phyloP scores from a whole-genome alignment of 2,888 invertebrate species.

The Blastobasis adustella region DNA sequence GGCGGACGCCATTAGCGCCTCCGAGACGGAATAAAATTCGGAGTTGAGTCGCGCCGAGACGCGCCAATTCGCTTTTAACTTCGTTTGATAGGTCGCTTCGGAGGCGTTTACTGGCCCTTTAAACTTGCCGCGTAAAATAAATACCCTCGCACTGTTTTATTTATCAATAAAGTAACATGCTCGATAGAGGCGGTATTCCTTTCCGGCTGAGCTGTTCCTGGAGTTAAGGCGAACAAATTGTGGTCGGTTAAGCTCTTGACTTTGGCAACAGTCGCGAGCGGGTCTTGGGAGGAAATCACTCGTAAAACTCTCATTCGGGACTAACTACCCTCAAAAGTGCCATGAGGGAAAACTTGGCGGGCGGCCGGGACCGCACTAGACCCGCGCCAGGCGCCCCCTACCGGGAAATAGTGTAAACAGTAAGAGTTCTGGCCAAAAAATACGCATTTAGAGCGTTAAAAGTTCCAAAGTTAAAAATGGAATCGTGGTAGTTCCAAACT shows the following conservation, averaged over 20 bases:
- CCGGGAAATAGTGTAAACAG: too few species aligned
- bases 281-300: conserved; percentile 38
- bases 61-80: conserved; percentile 63
- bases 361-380: conserved; percentile 19
- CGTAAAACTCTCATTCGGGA: conserved; percentile 45
- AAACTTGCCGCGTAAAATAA: conserved; percentile 29
- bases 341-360: conserved; percentile 41
- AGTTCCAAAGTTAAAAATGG: too few species aligned
- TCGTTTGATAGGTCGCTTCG: conserved; percentile 52
- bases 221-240: too few species aligned
- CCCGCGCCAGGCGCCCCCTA: background rate
- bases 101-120: conserved; percentile 30
- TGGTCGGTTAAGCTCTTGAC: background rate
- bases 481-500: too few species aligned
- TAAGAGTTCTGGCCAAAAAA: too few species aligned
- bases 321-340: conserved; percentile 43
- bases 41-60: conserved; percentile 57
- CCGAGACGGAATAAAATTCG: conserved; percentile 59
- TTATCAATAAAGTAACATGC: conserved; percentile 22
- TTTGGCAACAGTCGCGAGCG: conserved; percentile 19
- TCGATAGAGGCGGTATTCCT: background rate
- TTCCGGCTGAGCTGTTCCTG: background rate
- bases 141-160: conserved; percentile 21
- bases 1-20: conserved; percentile 60
- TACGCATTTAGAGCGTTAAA: too few species aligned